Evolutionary conservation across 2,113 vertebrate genomes (phyloP), one percentile per base, ranked within the genome.

Genomic region (Scopus umbretta): DNA sequence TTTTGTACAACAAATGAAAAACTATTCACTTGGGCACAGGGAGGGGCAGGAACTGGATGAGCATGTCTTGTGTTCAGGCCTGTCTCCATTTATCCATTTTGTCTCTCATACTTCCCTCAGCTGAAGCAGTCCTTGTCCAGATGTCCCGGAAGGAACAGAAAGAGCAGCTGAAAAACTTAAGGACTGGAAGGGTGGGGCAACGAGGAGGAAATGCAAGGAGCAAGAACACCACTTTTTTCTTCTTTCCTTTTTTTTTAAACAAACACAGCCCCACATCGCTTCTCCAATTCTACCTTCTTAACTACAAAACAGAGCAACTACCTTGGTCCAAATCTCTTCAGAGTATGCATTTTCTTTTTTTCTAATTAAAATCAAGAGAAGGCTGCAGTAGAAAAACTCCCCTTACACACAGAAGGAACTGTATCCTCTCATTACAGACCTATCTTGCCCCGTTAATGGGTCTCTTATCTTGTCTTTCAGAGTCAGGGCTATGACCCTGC

Each of bases 351-450:
- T 55, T 70, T 23, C 6, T 21, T 36, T 55, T 55, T 29, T 47
- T 3, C 40, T 49, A 66, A 73, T 40, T 47, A 52, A 85, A 80
- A 79, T 25, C 11, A 84, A 45, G 32, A 70, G 36, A 67, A 91
- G 75, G 49, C 34, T 66, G 22, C 34, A 49, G 50, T 1, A 72
- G 43, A 58, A 88, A 36, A 88, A 47, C 65, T 81, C 26, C 9
- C 34, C 18, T 79, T 61, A 67, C n/a, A 67, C 15, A 30, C 6
- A 52, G 80, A 59, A 87, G 87, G 87, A 96, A 96, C 43, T 14
- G 32, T 91, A 96, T 92, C 78, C 89, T 88, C 89, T 94, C 89
- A 92, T 97, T 96, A 95, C 65, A 94, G 80, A 84, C 13, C 95
- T 63, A 16, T 59, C 80, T 79, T 79, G 76, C 80, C 76, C 76